Percentiles rank a stretch among this genome's conserved stretches.
Conservation (phyloP, 2,797 vertebrate genomes). For the Eurystomus glaucurus region DNA sequence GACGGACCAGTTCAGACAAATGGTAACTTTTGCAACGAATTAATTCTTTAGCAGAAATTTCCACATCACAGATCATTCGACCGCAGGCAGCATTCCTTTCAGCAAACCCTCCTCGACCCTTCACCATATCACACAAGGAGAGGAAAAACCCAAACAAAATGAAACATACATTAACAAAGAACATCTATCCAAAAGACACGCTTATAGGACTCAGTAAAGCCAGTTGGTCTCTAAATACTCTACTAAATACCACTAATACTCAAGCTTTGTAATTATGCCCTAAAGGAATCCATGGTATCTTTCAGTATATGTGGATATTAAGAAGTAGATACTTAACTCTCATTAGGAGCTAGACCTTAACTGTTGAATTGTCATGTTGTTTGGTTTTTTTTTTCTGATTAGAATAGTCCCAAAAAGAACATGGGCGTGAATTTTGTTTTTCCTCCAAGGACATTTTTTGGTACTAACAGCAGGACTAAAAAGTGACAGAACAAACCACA, state of each 20-base stretch:
- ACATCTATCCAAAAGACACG: background rate
- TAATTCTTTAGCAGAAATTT: constrained; percentile 97
- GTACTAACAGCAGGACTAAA: background rate
- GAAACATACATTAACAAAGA: background rate
- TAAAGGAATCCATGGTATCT: background rate
- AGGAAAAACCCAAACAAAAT: background rate
- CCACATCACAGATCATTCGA: constrained; percentile 95
- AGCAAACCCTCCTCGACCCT: constrained; percentile 94
- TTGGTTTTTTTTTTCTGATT: background rate
- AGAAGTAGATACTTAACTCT: background rate
- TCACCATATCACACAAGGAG: background rate
- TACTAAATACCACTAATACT: background rate
- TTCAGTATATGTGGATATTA: background rate
- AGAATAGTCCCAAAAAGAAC: background rate
- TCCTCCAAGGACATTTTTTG: background rate
- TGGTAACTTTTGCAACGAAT: constrained; percentile 98
- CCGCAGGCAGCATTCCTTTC: constrained; percentile 97
- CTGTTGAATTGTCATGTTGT: background rate
- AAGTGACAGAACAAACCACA: background rate
- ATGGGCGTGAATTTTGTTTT: background rate
- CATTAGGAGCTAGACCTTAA: background rate
- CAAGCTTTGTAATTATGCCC: background rate
- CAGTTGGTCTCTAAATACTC: background rate
- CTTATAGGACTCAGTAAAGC: background rate
- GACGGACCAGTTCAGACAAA: constrained; percentile 91